Percentiles rank a stretch among this genome's conserved stretches.
Evolutionary conservation across 1,140 invertebrate genomes (phyloP).

Genomic region (Zaprionus africanus): DNA sequence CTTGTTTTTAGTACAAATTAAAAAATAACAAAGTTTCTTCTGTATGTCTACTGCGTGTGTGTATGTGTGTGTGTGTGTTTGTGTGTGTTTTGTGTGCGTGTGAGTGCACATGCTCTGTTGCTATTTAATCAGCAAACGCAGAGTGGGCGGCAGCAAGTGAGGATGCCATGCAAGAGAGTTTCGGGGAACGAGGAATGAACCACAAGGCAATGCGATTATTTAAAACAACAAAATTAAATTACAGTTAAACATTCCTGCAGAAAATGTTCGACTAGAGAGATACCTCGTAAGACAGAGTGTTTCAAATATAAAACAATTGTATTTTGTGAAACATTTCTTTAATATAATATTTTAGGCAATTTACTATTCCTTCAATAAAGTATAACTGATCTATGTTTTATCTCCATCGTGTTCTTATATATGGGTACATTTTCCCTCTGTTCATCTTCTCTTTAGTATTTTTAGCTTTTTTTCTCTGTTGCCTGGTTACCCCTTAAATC

Average conservation of each 20-base stretch:
- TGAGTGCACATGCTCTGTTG: not conserved
- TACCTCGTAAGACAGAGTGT: not conserved
- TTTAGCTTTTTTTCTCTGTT: too few relatives aligned
- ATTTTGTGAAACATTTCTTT: too few relatives aligned
- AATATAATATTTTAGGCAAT: too few relatives aligned
- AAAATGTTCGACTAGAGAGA: not conserved
- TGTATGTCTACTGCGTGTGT: not conserved
- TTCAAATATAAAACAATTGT: too few relatives aligned
- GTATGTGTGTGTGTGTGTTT: not conserved
- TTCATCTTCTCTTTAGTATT: too few relatives aligned
- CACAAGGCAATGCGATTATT: constrained; percentile 3
- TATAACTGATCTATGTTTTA: too few relatives aligned
- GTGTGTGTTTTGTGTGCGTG: not conserved
- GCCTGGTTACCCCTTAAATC: too few relatives aligned
- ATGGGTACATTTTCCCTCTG: too few relatives aligned
- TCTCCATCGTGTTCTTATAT: too few relatives aligned
- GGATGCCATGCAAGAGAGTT: not conserved
- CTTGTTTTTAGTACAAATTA: not conserved
- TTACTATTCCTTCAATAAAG: too few relatives aligned
- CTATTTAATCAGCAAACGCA: not conserved
- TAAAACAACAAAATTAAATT: constrained; percentile 3
- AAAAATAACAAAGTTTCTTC: not conserved
- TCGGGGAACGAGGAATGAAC: not conserved
- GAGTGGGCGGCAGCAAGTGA: not conserved
- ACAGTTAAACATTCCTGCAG: not conserved